phyloP scores from a whole-genome alignment of 1,140 invertebrate genomes.

The Procambarus virginalis region DNA sequence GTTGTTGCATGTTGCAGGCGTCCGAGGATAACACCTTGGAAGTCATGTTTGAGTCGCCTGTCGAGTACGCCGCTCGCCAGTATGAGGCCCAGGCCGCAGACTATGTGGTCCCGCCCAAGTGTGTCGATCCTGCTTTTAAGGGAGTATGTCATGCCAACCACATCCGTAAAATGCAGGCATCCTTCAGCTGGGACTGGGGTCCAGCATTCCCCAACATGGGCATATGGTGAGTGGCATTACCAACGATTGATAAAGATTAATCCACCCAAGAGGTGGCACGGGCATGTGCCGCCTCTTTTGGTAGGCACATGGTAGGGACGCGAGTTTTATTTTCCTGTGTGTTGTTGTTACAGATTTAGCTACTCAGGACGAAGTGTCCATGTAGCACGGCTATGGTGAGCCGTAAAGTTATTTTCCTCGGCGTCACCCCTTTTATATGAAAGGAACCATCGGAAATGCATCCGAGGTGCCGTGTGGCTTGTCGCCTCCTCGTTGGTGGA shows the following conservation, averaged over 20 bases:
- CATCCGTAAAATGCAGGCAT: slow-evolving; percentile 96
- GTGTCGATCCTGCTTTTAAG: slow-evolving; percentile 84
- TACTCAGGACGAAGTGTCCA: no score
- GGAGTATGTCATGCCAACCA: slow-evolving; percentile 97
- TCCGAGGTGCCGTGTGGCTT: no score
- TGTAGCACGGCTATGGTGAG: no score
- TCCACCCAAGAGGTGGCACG: no score
- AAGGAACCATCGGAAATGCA: no score
- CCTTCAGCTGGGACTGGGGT: slow-evolving; percentile 98
- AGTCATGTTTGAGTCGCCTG: slow-evolving; percentile 85
- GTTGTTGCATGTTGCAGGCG: neutral
- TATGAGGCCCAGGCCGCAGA: slow-evolving; percentile 77
- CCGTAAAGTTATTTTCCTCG: no score
- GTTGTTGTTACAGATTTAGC: no score
- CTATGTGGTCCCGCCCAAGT: slow-evolving; percentile 86
- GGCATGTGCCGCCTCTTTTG: no score
- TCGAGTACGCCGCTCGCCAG: slow-evolving; percentile 79
- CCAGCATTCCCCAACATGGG: slow-evolving; percentile 94
- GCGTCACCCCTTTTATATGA: no score
- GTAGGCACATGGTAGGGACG: no score
- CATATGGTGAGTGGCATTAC: slow-evolving; percentile 82
- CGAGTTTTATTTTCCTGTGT: no score
- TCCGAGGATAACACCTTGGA: slow-evolving; percentile 80
- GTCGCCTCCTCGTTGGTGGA: no score
- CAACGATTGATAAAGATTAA: neutral